Evolutionary conservation across 2,888 invertebrate genomes (phyloP).

Genomic region (Stenodera caucasica): DNA sequence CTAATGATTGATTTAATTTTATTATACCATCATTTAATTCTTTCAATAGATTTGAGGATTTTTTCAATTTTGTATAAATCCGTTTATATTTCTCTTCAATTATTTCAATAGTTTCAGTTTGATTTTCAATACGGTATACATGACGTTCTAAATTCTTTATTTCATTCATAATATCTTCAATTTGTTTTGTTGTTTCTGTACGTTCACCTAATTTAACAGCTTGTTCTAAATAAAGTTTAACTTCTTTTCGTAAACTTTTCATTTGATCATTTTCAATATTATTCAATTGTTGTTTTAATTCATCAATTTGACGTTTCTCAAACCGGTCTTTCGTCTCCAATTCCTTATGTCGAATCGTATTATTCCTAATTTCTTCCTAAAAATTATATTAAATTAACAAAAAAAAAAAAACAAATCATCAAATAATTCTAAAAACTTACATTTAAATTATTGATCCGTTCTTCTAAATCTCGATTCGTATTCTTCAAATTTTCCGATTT

Average conservation of each 20-base stretch:
- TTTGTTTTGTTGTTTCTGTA: constrained; percentile 29
- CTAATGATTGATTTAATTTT: constrained; percentile 42
- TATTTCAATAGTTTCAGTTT: constrained; percentile 41
- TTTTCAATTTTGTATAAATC: constrained; percentile 46
- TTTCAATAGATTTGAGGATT: constrained; percentile 44
- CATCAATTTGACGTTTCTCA: constrained; percentile 39
- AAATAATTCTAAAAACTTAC: constrained; percentile 33
- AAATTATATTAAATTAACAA: constrained; percentile 21
- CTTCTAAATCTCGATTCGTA: constrained; percentile 38
- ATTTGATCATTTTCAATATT: constrained; percentile 49
- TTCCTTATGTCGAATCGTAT: constrained; percentile 55
- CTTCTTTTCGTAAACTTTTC: constrained; percentile 53
- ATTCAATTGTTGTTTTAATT: constrained; percentile 37
- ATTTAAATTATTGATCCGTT: constrained; percentile 42
- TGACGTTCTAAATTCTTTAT: constrained; percentile 55
- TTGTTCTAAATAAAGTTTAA: constrained; percentile 53
- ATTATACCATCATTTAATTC: constrained; percentile 38
- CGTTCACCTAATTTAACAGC: constrained; percentile 58
- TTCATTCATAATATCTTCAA: constrained; percentile 50
- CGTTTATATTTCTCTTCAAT: constrained; percentile 46
- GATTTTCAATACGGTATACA: constrained; percentile 54
- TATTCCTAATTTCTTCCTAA: constrained; percentile 58
- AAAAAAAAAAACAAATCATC: neutral
- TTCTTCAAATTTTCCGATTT: constrained; percentile 28
- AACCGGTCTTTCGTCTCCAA: constrained; percentile 42